Evolutionary conservation across 2,113 vertebrate species (phyloP), one percentile per base, ranked within the genome.

Genomic region (Brachypteracias leptosomus): DNA sequence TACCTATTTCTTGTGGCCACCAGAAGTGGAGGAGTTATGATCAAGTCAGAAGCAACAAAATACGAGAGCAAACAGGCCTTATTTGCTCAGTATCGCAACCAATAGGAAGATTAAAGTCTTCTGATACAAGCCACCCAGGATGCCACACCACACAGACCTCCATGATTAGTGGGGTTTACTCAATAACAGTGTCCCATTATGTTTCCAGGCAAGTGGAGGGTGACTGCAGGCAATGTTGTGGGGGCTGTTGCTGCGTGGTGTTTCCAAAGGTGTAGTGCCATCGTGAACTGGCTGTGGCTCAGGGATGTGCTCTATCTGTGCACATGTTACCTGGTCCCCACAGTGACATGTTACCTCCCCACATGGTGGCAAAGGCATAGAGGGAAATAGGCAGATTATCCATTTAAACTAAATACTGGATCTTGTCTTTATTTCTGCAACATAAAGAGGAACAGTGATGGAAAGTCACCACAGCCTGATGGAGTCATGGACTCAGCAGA

Each of bases 231-330:
- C n/a, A 52, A 6, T 62, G 21, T 6, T 77, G 25, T 35, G 42
- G 12, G 42, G 28, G 7, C 8, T 54, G 5, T 67, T 0, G 0
- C 36, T 58, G 31, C 0, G 0, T 46, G 28, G 14, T 33, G 19
- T 51, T 88, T 57, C 25, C 18, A 66, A 72, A 36, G n/a, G 42
- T 44, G 6, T 0, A 67, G 18, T 52, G 14, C 4, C 26, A 31
- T 20, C 10, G 28, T 31, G 26, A 13, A 1, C 33, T 52, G 65
- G 18, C 33, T 52, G 6, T 59, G 66, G 52, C 40, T 18, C 18
- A 62, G 54, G 36, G n/a, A 11, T 31, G n/a, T 55, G 16, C 13
- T n/a, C n/a, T 11, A 4, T 18, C 0, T 3, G 28, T 70, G 35
- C 36, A 4, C 1, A 2, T 2, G 16, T 66, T 78, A 26, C 16